A percentile compares a stretch with the other conserved stretches of the same genome.
phyloP scores from a whole-genome alignment of 2,797 vertebrate genomes.

The Pogonophryne albipinna region DNA sequence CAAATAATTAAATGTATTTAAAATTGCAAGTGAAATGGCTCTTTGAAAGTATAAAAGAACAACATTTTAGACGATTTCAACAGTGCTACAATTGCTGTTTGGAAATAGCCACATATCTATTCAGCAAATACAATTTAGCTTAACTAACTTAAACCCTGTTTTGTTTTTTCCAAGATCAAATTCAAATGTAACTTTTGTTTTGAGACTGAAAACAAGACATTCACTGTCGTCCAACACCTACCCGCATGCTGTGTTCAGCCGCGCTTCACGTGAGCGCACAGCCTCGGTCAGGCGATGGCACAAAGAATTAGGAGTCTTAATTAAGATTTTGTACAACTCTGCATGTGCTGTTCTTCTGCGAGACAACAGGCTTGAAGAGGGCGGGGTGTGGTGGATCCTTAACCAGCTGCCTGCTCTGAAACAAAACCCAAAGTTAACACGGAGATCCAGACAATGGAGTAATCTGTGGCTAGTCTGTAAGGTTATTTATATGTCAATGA shows the following conservation, averaged over 20 bases:
- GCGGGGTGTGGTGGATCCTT: constrained; percentile 63
- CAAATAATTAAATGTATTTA: not conserved
- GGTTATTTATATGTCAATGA: not conserved
- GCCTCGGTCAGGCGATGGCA: constrained; percentile 76
- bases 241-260: constrained; percentile 57
- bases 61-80: not conserved
- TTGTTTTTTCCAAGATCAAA: constrained; percentile 9
- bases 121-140: not conserved
- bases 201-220: constrained; percentile 24
- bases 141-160: constrained; percentile 7
- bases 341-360: constrained; percentile 78
- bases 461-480: constrained; percentile 15
- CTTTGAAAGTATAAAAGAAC: not conserved
- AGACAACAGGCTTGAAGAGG: constrained; percentile 72
- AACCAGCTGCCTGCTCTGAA: constrained; percentile 78
- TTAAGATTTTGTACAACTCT: constrained; percentile 83
- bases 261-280: constrained; percentile 84
- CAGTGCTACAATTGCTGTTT: not conserved
- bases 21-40: not conserved
- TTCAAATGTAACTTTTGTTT: not conserved
- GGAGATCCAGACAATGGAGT: constrained; percentile 45
- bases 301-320: constrained; percentile 85
- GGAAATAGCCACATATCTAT: not conserved
- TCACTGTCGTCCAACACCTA: constrained; percentile 25
- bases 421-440: constrained; percentile 66